Base-by-base conservation (phyloP, 2,797 vertebrate species). In the Valencia hispanica region DNA sequence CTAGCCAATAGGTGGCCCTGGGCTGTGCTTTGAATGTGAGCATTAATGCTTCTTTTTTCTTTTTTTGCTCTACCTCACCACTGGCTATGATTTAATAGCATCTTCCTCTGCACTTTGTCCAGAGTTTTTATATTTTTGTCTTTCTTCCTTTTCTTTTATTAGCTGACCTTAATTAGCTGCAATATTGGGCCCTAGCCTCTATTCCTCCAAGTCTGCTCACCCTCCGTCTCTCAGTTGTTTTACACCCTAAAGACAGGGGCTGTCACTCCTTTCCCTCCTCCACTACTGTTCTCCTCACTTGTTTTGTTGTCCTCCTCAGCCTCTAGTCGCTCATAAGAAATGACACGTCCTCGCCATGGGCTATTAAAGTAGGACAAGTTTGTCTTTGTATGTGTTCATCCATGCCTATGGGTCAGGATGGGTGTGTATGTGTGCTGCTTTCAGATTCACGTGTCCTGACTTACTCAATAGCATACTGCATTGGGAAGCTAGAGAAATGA, bases 31-130 rank as follows among this genome's bases (percentile, higher is more conserved):
- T 93, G 91, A 88, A 92, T 91, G 82, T 91, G 83, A 76, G 47
- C 78, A 82, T 81, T 89, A 84, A 90, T 89, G 78, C 18, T 61
- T 34, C 27, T 61, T 53, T 34, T 36, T 34, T 2, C 92, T 86
- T 87, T 82, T 89, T 82, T 81, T 80, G 66, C 81, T 87, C 87
- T 86, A 78, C 75, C 74, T 87, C 80, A 89, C 93, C 90, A 87
- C 84, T 87, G 91, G 94, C 93, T 90, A 93, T 90, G 87, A 93
- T 90, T 95, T 94, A 94, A 95, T 95, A 94, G 94, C 88, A 81
- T 88, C 87, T 92, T 86, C 82, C 80, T 88, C 74, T 74, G 83
- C 45, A 78, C 83, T 86, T 71, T 87, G 92, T 93, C 92, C 87
- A 90, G 88, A 84, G 84, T 73, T 81, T 89, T 87, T 83, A 66